These are phyloP conservation scores for Drosophila tani DNA, from an alignment of 1,140 invertebrate genomes.

Conservation along the genomic window DNA sequence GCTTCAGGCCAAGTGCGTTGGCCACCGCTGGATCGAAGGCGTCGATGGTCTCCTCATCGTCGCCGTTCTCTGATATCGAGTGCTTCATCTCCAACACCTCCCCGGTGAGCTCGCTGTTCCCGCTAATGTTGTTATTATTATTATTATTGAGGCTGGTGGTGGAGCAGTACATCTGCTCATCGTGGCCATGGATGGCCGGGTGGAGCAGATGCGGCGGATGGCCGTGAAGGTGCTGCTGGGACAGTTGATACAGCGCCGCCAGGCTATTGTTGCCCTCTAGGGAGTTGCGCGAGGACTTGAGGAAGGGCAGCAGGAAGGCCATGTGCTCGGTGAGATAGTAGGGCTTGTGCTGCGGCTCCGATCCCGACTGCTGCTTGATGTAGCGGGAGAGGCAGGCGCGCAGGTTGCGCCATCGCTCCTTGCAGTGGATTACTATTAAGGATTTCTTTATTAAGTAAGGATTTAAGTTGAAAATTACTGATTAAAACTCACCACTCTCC, in stretches of 20 bases:
- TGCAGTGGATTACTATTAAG: conserved; percentile 79
- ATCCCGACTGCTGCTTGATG: conserved; percentile 77
- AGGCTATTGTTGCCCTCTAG: conserved; percentile 69
- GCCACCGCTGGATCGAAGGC: conserved; percentile 74
- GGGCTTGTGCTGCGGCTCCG: conserved; percentile 81
- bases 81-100: conserved; percentile 67
- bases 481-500: conserved; percentile 68
- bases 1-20: conserved; percentile 51
- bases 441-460: too few species aligned
- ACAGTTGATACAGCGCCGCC: conserved; percentile 67
- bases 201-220: conserved; percentile 22
- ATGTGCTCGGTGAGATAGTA: conserved; percentile 84
- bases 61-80: conserved; percentile 76
- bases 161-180: conserved; percentile 64
- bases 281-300: conserved; percentile 75
- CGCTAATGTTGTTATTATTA: conserved; percentile 27
- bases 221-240: conserved; percentile 64
- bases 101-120: conserved; percentile 17
- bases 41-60: conserved; percentile 80
- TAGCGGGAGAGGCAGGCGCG: conserved; percentile 81
- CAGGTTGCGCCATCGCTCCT: conserved; percentile 84
- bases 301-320: conserved; percentile 82
- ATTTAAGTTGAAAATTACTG: fast-evolving
- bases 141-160: conserved; percentile 47
- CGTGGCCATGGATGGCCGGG: conserved; percentile 32